These are phyloP conservation scores for Neodiprion fabricii DNA, from an alignment of 1,140 invertebrate species.

Conservation along the genomic window DNA sequence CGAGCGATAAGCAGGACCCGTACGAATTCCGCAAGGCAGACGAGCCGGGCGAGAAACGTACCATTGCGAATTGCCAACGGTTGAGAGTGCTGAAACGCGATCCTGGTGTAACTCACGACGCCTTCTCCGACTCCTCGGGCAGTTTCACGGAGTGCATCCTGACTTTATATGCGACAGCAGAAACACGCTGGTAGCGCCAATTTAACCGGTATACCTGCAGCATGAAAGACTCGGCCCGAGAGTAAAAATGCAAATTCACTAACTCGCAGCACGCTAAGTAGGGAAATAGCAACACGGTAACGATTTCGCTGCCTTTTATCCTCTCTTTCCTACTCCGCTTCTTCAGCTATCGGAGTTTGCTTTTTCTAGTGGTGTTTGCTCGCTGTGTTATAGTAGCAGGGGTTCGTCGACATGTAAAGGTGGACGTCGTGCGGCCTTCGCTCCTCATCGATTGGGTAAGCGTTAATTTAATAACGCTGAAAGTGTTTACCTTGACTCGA, in stretches of 20 bases:
- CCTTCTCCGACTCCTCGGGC: neutral
- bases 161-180: constrained; percentile 58
- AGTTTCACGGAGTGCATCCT: constrained; percentile 48
- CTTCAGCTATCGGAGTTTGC: no score
- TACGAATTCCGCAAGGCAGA: no score
- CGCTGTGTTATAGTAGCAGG: no score
- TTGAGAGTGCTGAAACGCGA: constrained; percentile 51
- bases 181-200: constrained; percentile 57
- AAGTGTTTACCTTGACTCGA: neutral
- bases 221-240: neutral
- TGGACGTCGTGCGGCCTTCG: neutral
- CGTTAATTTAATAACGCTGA: neutral
- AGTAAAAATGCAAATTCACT: no score
- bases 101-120: constrained; percentile 62
- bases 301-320: no score
- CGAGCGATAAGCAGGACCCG: no score
- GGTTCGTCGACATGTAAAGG: neutral
- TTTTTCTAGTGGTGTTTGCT: neutral
- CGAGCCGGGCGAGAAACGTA: no score
- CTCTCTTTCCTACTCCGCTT: no score
- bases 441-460: neutral
- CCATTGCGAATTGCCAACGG: constrained; percentile 32
- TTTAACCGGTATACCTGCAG: constrained; percentile 51
- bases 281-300: no score
- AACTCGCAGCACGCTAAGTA: no score